phyloP scores from a whole-genome alignment of 1,140 invertebrate genomes.

The Antheraea mylitta region DNA sequence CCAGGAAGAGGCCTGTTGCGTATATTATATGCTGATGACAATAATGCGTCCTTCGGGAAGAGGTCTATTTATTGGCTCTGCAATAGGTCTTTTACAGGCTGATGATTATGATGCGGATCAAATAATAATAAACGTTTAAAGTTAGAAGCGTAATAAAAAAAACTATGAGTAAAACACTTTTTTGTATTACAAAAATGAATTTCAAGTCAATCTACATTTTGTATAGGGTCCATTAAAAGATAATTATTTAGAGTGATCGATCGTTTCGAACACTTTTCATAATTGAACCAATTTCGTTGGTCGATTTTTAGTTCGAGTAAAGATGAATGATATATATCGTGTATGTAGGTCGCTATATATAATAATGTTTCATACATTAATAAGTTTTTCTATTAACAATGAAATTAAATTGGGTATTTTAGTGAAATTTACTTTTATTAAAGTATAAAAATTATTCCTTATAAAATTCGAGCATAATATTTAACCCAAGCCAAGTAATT shows the following conservation, averaged over 20 bases:
- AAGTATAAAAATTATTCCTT: too few relatives aligned
- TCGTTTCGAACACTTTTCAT: constrained; percentile 2
- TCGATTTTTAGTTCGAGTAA: not conserved
- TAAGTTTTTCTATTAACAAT: not conserved
- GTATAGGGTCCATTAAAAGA: not conserved
- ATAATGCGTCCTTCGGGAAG: too few relatives aligned
- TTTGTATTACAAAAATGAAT: not conserved
- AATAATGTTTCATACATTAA: not conserved
- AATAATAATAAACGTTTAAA: too few relatives aligned
- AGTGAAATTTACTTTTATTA: not conserved
- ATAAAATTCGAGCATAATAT: too few relatives aligned
- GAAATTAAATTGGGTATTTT: not conserved
- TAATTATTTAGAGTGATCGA: constrained; percentile 1
- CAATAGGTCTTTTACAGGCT: too few relatives aligned
- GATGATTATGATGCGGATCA: too few relatives aligned
- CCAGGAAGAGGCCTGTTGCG: too few relatives aligned
- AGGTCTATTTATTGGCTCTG: too few relatives aligned
- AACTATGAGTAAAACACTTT: not conserved
- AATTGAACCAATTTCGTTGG: not conserved
- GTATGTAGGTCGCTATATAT: not conserved
- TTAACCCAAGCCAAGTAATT: too few relatives aligned
- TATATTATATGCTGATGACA: too few relatives aligned
- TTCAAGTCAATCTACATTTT: not conserved
- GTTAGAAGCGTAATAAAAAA: not conserved
- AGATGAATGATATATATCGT: not conserved